These are phyloP conservation scores for Cryptophagus acutangulus DNA, from an alignment of 2,888 invertebrate species.

Conservation along the genomic window DNA sequence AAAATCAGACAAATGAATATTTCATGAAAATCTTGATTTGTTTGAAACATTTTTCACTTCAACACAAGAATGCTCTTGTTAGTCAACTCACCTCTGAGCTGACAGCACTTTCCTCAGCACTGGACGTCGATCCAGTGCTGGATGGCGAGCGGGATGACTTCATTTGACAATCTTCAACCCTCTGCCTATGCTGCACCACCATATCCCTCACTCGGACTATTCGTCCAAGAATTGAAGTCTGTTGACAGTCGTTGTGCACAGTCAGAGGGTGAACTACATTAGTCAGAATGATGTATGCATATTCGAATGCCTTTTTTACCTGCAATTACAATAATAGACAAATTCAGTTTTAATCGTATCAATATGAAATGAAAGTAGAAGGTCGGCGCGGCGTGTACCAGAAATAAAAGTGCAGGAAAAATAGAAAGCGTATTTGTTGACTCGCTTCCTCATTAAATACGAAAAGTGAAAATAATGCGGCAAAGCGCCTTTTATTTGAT, in stretches of 20 bases:
- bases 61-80: not conserved
- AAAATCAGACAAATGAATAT: too few relatives aligned
- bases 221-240: conserved; percentile 74
- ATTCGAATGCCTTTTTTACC: conserved; percentile 92
- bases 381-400: too few relatives aligned
- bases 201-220: conserved; percentile 92
- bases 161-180: conserved; percentile 54
- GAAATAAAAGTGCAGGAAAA: too few relatives aligned
- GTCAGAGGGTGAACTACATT: conserved; percentile 62
- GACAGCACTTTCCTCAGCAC: conserved; percentile 43
- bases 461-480: too few relatives aligned
- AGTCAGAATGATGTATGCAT: conserved; percentile 82
- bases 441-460: too few relatives aligned
- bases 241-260: conserved; percentile 52
- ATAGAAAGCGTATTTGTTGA: too few relatives aligned
- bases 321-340: conserved; percentile 34
- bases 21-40: too few relatives aligned
- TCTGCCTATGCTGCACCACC: conserved; percentile 68
- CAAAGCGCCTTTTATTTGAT: too few relatives aligned
- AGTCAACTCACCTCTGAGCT: conserved; percentile 44
- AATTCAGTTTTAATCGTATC: too few relatives aligned
- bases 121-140: conserved; percentile 44
- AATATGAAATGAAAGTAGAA: too few relatives aligned
- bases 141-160: conserved; percentile 40
- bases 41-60: not conserved